Base-by-base conservation (phyloP, 30 jellyfish, hydroid and myxozoan species). In the Cassiopea andromeda region DNA sequence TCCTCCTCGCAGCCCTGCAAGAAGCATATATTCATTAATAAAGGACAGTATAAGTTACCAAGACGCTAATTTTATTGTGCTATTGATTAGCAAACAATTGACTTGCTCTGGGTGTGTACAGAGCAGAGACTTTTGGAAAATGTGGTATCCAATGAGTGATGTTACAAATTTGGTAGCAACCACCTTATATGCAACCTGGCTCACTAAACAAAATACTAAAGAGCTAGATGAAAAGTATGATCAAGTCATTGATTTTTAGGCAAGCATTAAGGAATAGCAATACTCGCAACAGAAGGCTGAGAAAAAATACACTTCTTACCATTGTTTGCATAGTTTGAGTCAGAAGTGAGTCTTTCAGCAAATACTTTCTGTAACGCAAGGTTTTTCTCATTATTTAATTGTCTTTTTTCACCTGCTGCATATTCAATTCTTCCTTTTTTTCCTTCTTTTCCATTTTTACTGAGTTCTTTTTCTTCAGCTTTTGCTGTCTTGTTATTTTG, bases 271-370 rank as follows among this genome's bases (percentile, higher is more conserved):
- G n/a, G n/a, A n/a, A n/a, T n/a, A n/a, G n/a, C n/a, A n/a, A n/a
- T n/a, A n/a, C n/a, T n/a, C n/a, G n/a, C n/a, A n/a, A n/a, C n/a
- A 47, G 7, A 44, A 44, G 10, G 48, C 38, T 3, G 3, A 48
- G 12, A 48, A 46, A 45, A 38, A 3, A 4, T 3, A 9, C 13
- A 16, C 13, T 16, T 44, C 92, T 68, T 75, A 85, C 97, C 97
- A 45, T 78, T 79, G 47, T 85, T 74, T 1, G 97, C 94, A 58
- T 92, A 92, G 71, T 92, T 85, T 38, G 92, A 73, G 69, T 92
- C 97, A 0, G 97, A 92, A 70, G 97, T 92, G 9, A 92, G 94
- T 48, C 83, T 80, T 68, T 92, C 97, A 18, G 95, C 92, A 60
- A 60, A 92, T 5, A 92, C 86, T 79, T 92, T 92, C 81, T 72